A percentile compares a stretch with the other conserved stretches of the same genome.
These are phyloP conservation scores for Plutomurus gul DNA, from an alignment of 1,140 invertebrate genomes.

Conservation along the genomic window DNA sequence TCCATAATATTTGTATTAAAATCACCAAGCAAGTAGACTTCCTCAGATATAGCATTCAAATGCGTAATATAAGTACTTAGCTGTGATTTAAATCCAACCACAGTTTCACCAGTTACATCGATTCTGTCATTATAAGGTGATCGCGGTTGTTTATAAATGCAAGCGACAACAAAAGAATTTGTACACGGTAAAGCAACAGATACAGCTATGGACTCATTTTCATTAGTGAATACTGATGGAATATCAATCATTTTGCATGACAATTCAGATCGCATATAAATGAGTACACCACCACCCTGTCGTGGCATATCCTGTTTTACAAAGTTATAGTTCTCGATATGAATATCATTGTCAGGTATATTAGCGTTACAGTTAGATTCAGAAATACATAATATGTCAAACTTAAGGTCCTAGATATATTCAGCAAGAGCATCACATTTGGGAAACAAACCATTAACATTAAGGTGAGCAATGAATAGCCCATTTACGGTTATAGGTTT, in stretches of 20 bases:
- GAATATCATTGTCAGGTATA: background rate
- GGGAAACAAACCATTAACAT: background rate
- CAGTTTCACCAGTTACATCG: background rate
- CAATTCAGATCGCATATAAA: background rate
- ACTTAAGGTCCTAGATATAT: background rate
- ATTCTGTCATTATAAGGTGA: background rate
- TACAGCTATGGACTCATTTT: background rate
- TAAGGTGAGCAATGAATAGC: background rate
- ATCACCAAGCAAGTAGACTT: background rate
- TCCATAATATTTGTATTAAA: background rate
- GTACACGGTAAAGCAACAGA: background rate
- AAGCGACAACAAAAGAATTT: background rate
- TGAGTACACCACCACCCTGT: background rate
- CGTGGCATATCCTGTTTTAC: background rate
- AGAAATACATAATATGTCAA: background rate
- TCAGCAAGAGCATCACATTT: background rate
- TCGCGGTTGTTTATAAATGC: background rate
- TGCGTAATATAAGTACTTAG: background rate
- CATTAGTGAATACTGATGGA: background rate
- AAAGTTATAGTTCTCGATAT: background rate
- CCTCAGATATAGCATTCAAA: background rate
- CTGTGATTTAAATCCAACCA: background rate
- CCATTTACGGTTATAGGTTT: background rate
- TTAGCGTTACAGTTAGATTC: background rate
- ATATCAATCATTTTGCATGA: background rate